Evolutionary conservation across 2,113 vertebrate species (phyloP).

Genomic region (Terrapene triunguis): DNA sequence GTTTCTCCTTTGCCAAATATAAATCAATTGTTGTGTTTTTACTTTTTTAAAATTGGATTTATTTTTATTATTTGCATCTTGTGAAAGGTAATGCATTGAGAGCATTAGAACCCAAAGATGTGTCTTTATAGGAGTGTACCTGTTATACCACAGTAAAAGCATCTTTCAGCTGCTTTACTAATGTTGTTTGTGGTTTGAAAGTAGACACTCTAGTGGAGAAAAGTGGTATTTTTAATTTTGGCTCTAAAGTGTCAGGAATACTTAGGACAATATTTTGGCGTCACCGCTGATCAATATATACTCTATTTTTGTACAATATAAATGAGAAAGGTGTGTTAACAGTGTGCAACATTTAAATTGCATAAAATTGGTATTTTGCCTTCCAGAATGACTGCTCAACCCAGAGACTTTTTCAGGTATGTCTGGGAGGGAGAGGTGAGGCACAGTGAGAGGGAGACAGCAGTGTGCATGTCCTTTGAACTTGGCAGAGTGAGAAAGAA

Average conservation of each 20-base stretch:
- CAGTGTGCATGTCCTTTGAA: background rate
- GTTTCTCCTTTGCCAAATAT: slow-evolving; percentile 48
- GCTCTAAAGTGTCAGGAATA: slow-evolving; percentile 21
- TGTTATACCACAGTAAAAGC: background rate
- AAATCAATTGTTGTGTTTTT: slow-evolving; percentile 9
- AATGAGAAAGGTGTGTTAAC: background rate
- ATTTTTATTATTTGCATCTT: slow-evolving; percentile 21
- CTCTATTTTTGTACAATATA: background rate
- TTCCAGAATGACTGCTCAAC: background rate
- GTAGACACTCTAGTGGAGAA: slow-evolving; percentile 27
- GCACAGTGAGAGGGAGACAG: background rate
- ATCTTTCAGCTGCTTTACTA: slow-evolving; percentile 21
- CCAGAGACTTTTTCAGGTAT: background rate
- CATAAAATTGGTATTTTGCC: background rate
- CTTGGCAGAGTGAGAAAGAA: background rate
- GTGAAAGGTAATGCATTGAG: slow-evolving; percentile 11
- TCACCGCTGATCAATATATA: background rate
- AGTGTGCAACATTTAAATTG: background rate
- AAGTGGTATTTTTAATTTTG: slow-evolving; percentile 35
- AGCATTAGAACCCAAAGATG: slow-evolving; percentile 19
- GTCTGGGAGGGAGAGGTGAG: background rate
- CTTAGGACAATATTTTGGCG: slow-evolving; percentile 11
- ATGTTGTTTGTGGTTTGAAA: slow-evolving; percentile 38
- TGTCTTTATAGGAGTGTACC: background rate
- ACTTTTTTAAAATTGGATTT: slow-evolving; percentile 19